Base-by-base conservation (phyloP, 2,888 invertebrate genomes). In the Apamea epomidion region DNA sequence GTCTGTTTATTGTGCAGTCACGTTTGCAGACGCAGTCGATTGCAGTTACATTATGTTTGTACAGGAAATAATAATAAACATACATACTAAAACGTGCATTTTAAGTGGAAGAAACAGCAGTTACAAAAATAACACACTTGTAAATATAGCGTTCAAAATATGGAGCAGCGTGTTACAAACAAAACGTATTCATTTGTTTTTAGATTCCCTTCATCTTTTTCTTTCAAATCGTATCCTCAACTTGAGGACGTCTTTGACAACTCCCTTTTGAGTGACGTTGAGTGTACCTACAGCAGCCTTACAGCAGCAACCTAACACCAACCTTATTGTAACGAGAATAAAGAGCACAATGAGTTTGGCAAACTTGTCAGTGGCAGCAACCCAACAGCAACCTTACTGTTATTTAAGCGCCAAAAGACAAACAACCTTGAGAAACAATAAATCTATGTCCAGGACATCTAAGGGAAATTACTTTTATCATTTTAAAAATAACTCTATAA, bases 1-100 rank as follows among this genome's bases (percentile, higher is more conserved):
- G 70, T 74, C 10, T 48, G 29, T 70, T 83, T 62, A 71, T 45
- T 65, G n/a, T 48, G 37, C 18, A 71, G 62, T 62, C 58, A 70
- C 32, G 48, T 82, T 76, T 76, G 12, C 18, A 70, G 58, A 29
- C 1, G 32, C 18, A 42, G 51, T 75, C 60, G 58, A 25, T 64
- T 70, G 16, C 16, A 37, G 54, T 48, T 42, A 32, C 12, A 51
- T 32, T 42, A 78, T 54, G 12, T 74, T 29, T 42, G 37, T 32
- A 42, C 37, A 25, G 51, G 5, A 45, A 67, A 37, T 60, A n/a
- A 37, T 75, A 16, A 48, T 37, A 67, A 75, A 42, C 10, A 37
- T 8, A 25, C 42, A 45, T 45, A 12, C 45, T 45, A 45, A 25
- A 18, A 12, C n/a, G 6, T 54, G 42, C 37, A 37, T 51, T 73